Evolutionary conservation across 2,113 vertebrate species (phyloP).

Genomic region (Dipodomys merriami): DNA sequence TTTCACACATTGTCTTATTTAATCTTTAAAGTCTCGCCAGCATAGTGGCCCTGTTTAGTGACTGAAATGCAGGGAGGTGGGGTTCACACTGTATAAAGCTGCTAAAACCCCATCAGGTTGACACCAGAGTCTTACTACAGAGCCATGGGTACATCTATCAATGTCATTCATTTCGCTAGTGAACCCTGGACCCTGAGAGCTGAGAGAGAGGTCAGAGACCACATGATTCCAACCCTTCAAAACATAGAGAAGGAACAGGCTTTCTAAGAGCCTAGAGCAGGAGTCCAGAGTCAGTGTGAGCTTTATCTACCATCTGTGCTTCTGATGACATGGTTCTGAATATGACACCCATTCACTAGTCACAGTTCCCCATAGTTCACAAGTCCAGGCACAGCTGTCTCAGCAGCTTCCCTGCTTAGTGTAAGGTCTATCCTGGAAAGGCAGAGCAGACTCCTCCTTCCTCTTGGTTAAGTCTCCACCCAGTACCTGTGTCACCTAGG

Average conservation of each 20-base stretch:
- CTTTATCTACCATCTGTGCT: background rate
- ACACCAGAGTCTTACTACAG: background rate
- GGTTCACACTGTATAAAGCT: background rate
- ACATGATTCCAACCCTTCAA: background rate
- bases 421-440: too few relatives aligned
- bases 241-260: rapidly evolving
- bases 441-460: too few relatives aligned
- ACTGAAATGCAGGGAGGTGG: background rate
- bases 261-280: background rate
- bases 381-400: background rate
- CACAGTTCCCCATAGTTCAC: background rate
- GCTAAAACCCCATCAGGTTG: background rate
- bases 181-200: background rate
- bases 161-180: background rate
- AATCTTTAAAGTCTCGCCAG: background rate
- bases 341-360: background rate
- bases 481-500: too few relatives aligned
- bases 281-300: background rate
- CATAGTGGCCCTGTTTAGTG: background rate
- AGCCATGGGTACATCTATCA: background rate
- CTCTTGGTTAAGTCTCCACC: too few relatives aligned
- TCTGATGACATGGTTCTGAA: rapidly evolving
- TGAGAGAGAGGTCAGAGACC: background rate
- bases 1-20: too few relatives aligned
- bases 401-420: background rate